Conservation (phyloP, 2,113 vertebrate species). For the Ochotona princeps region DNA sequence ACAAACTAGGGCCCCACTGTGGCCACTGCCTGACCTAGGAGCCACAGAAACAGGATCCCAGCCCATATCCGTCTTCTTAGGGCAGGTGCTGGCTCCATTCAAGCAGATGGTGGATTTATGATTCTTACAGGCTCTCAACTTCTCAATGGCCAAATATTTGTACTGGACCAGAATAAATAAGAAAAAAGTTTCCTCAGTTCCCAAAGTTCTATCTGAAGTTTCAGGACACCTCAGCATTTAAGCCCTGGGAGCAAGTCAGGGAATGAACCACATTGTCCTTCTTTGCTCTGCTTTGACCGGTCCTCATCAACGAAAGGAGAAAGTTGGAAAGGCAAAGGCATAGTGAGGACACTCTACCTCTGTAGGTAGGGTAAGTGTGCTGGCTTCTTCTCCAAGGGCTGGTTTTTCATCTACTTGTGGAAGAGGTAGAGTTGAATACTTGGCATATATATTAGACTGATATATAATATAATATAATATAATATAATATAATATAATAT, state of each 20-base stretch:
- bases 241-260: constrained; percentile 47
- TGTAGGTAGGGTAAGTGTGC: background rate
- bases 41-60: constrained; percentile 85
- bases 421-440: background rate
- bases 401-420: background rate
- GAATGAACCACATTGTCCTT: constrained; percentile 17
- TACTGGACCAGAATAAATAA: constrained; percentile 82
- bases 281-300: background rate
- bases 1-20: constrained; percentile 73
- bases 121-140: constrained; percentile 78
- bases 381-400: background rate
- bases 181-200: constrained; percentile 72
- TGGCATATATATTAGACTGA: background rate
- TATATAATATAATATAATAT: no score
- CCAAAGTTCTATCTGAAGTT: constrained; percentile 70
- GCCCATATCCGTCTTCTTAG: constrained; percentile 81
- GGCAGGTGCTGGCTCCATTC: constrained; percentile 83
- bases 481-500: no score
- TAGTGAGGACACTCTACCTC: background rate
- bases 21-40: constrained; percentile 70
- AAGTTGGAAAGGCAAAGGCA: constrained; percentile 67
- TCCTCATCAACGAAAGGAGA: constrained; percentile 53
- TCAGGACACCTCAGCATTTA: constrained; percentile 87
- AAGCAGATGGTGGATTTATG: constrained; percentile 86
- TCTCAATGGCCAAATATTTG: constrained; percentile 88